Evolutionary conservation across 2,797 vertebrate species (phyloP).

Genomic region (Carcharodon carcharias): DNA sequence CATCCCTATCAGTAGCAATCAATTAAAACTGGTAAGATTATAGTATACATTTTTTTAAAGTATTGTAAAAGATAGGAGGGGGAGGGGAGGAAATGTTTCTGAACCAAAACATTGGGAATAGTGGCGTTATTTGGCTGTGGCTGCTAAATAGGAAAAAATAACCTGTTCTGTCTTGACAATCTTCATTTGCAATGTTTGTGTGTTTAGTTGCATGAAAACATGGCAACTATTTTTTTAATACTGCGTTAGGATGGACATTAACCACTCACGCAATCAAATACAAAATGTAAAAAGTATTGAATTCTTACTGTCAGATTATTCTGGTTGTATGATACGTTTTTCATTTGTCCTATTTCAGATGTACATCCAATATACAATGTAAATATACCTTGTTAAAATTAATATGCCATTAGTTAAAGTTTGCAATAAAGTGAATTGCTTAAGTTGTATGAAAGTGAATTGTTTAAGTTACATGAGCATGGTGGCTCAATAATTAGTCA

Average conservation of each 20-base stretch:
- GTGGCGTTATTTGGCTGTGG: conserved; percentile 15
- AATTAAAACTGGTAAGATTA: conserved; percentile 17
- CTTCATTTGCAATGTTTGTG: conserved; percentile 32
- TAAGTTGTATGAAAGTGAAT: conserved; percentile 34
- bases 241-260: conserved; percentile 10
- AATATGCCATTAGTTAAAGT: conserved; percentile 36
- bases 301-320: conserved; percentile 31
- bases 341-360: conserved; percentile 32
- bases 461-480: conserved; percentile 25
- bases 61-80: neutral
- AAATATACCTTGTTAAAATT: conserved; percentile 37
- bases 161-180: conserved; percentile 35
- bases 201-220: conserved; percentile 26
- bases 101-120: neutral
- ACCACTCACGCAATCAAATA: conserved; percentile 32
- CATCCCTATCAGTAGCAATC: neutral
- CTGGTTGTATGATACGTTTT: conserved; percentile 35
- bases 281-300: conserved; percentile 36
- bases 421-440: conserved; percentile 38
- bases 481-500: neutral
- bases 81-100: conserved; percentile 16
- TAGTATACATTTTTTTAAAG: neutral
- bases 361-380: conserved; percentile 36
- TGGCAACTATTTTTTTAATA: conserved; percentile 31
- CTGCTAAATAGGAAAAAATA: conserved; percentile 21